Conservation (phyloP, 2,113 vertebrate species). For the Dipodomys ordii region DNA sequence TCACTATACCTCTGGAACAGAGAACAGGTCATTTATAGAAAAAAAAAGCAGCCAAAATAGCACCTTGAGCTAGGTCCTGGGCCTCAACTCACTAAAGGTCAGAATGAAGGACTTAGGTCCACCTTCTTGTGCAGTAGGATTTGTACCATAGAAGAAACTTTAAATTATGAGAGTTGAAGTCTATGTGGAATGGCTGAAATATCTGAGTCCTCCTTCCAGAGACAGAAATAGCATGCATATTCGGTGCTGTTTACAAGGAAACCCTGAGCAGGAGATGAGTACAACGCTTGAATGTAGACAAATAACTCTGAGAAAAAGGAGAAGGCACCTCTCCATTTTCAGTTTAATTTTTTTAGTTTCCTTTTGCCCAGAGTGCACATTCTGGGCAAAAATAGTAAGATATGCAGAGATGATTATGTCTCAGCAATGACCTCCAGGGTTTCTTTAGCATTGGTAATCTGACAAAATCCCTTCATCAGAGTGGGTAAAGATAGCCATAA, state of each 20-base stretch:
- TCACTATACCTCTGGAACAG: background rate
- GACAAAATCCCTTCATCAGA: background rate
- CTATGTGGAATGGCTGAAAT: background rate
- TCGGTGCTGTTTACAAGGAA: background rate
- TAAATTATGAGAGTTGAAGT: background rate
- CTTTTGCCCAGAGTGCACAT: background rate
- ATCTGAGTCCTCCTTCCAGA: background rate
- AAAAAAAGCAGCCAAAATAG: background rate
- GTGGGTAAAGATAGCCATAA: too few species aligned
- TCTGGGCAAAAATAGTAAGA: background rate
- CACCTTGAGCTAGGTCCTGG: background rate
- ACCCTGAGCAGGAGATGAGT: background rate
- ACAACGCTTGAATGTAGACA: background rate
- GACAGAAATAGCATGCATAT: background rate
- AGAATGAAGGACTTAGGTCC: background rate
- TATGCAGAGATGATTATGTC: background rate
- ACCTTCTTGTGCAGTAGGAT: background rate
- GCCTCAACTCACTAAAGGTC: background rate
- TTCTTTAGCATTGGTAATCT: background rate
- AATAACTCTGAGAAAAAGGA: background rate
- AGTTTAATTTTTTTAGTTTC: background rate
- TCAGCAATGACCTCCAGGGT: background rate
- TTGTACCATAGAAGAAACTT: background rate
- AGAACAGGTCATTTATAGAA: background rate
- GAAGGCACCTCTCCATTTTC: background rate